Conservation (phyloP, 2,797 vertebrate genomes). For the Myotis daubentonii region DNA sequence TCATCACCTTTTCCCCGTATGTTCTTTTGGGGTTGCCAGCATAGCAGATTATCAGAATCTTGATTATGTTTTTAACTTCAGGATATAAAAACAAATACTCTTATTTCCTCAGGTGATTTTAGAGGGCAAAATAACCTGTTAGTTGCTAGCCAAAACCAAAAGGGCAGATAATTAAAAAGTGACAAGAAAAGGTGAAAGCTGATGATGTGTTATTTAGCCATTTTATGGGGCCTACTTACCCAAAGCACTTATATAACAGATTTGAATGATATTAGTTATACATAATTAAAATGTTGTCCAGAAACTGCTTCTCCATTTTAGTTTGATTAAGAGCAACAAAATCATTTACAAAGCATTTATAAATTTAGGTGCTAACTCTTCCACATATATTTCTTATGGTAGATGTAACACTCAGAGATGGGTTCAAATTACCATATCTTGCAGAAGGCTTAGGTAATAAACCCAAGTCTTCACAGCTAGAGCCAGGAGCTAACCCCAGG, state of each 20-base stretch:
- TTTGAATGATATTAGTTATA: background rate
- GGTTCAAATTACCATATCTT: background rate
- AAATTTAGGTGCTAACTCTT: background rate
- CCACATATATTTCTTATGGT: background rate
- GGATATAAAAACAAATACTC: conserved; percentile 23
- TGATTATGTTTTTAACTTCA: conserved; percentile 62
- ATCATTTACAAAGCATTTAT: background rate
- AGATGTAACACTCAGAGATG: background rate
- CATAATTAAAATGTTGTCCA: conserved; percentile 26
- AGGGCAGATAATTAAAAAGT: conserved; percentile 41
- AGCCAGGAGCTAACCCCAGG: background rate
- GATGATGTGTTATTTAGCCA: conserved; percentile 35
- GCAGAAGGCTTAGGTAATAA: background rate
- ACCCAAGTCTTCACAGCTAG: background rate
- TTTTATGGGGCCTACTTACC: background rate
- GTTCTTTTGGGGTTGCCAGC: background rate
- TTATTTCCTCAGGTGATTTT: conserved; percentile 44
- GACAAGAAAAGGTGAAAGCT: conserved; percentile 3
- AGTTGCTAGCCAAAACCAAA: background rate
- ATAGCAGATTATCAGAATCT: conserved; percentile 47
- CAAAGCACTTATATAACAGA: background rate
- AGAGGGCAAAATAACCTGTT: conserved; percentile 9
- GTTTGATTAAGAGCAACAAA: conserved; percentile 16
- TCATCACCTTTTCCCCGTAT: background rate
- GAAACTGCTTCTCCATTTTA: conserved; percentile 23